Conservation (phyloP, 2,113 vertebrate species). For the Rhinopomastus cyanomelas region DNA sequence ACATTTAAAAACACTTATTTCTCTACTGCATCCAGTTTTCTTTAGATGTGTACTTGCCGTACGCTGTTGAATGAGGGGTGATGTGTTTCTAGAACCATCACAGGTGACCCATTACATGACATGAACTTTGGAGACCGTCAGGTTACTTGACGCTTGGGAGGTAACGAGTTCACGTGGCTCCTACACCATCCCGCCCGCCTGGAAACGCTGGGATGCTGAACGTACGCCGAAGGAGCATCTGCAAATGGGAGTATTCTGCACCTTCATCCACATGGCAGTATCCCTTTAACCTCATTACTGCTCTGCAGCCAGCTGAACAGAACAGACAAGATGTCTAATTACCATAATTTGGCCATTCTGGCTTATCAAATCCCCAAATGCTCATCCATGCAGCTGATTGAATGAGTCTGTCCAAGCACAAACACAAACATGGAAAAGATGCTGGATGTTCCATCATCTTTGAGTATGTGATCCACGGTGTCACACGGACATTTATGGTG, state of each 20-base stretch:
- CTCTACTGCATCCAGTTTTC: background rate
- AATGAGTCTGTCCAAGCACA: conserved; percentile 32
- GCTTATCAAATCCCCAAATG: background rate
- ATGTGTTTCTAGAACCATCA: background rate
- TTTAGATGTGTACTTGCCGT: background rate
- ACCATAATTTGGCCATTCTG: conserved; percentile 24
- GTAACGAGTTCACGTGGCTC: background rate
- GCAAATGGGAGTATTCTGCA: background rate
- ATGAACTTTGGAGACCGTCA: background rate
- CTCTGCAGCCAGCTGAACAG: background rate
- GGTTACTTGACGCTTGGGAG: background rate
- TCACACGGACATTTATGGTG: background rate
- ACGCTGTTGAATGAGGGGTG: background rate
- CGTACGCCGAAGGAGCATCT: background rate
- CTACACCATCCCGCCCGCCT: background rate
- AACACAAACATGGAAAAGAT: background rate
- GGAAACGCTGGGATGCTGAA: background rate
- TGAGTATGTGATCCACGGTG: rapidly evolving
- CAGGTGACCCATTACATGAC: background rate
- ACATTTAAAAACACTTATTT: background rate
- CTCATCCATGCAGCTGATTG: conserved; percentile 49
- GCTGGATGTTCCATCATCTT: background rate
- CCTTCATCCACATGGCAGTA: background rate
- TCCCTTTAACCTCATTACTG: conserved; percentile 33
- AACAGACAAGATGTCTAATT: conserved; percentile 43